Evolutionary conservation across 1,140 invertebrate genomes (phyloP).

Genomic region (Caenorhabditis brenneri): DNA sequence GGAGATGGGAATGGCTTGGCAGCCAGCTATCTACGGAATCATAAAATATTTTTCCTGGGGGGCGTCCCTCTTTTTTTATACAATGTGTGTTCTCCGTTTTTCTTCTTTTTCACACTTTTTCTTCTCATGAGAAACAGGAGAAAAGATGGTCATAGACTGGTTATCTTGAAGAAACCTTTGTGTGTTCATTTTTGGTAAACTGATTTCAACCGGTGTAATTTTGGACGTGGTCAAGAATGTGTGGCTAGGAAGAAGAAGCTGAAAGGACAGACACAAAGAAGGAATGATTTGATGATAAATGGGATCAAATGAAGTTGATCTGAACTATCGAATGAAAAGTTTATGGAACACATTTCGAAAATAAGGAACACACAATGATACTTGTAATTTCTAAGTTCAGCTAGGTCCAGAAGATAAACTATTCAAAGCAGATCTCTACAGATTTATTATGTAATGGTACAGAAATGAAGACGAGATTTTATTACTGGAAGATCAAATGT

Average conservation of each 20-base stretch:
- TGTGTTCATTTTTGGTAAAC: background rate
- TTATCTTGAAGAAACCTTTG: background rate
- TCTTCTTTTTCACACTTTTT: background rate
- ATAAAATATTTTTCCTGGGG: constrained; percentile 8
- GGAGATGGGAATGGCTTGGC: background rate
- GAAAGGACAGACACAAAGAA: background rate
- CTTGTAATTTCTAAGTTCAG: too few species aligned
- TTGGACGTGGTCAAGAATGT: background rate
- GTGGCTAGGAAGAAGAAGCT: background rate
- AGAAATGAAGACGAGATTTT: too few species aligned
- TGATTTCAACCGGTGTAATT: background rate
- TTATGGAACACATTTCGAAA: background rate
- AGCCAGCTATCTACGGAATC: constrained; percentile 9
- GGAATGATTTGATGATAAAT: too few species aligned
- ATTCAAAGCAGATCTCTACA: too few species aligned
- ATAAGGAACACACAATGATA: too few species aligned
- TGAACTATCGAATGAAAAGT: too few species aligned
- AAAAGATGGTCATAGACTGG: background rate
- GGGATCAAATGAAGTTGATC: too few species aligned
- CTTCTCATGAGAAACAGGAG: background rate
- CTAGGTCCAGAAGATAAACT: too few species aligned
- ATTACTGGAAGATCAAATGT: too few species aligned
- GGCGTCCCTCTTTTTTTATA: background rate
- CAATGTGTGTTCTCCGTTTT: background rate
- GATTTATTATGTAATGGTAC: too few species aligned